phyloP scores from a whole-genome alignment of 2,113 vertebrate species.

The Pholis gunnellus region DNA sequence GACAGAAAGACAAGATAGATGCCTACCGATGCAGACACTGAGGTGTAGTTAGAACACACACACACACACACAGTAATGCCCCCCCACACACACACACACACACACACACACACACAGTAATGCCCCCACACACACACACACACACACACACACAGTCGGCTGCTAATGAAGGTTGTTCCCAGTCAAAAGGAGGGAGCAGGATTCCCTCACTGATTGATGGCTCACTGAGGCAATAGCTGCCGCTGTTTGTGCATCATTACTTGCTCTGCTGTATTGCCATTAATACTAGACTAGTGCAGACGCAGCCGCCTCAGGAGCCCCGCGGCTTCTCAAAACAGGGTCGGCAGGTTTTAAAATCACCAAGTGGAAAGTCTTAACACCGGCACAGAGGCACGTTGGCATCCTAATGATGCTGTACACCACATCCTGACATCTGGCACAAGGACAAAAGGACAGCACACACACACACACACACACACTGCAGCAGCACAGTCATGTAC shows the following conservation, averaged over 20 bases:
- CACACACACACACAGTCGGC: slow-evolving; percentile 7
- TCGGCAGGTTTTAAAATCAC: slow-evolving; percentile 30
- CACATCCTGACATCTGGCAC: slow-evolving; percentile 70
- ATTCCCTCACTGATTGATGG: slow-evolving; percentile 78
- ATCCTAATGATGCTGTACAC: slow-evolving; percentile 57
- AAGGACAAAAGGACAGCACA: slow-evolving; percentile 73
- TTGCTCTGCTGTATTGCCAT: slow-evolving; percentile 40
- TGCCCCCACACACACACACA: slow-evolving; percentile 16
- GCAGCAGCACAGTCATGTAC: slow-evolving; percentile 40
- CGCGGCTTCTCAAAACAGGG: neutral
- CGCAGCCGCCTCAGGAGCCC: slow-evolving; percentile 32
- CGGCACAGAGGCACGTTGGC: slow-evolving; percentile 41
- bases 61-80: neutral
- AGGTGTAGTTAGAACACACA: slow-evolving; percentile 38
- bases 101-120: neutral
- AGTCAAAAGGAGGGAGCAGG: slow-evolving; percentile 64
- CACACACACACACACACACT: neutral
- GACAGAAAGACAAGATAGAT: slow-evolving; percentile 34
- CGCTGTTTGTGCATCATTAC: slow-evolving; percentile 66
- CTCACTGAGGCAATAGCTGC: slow-evolving; percentile 60
- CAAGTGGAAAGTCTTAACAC: slow-evolving; percentile 23
- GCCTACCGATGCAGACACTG: slow-evolving; percentile 35
- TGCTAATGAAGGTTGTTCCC: slow-evolving; percentile 75
- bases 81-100: slow-evolving; percentile 7
- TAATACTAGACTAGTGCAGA: slow-evolving; percentile 43